Base-by-base conservation (phyloP, 2,113 vertebrate species). In the Ictalurus punctatus region DNA sequence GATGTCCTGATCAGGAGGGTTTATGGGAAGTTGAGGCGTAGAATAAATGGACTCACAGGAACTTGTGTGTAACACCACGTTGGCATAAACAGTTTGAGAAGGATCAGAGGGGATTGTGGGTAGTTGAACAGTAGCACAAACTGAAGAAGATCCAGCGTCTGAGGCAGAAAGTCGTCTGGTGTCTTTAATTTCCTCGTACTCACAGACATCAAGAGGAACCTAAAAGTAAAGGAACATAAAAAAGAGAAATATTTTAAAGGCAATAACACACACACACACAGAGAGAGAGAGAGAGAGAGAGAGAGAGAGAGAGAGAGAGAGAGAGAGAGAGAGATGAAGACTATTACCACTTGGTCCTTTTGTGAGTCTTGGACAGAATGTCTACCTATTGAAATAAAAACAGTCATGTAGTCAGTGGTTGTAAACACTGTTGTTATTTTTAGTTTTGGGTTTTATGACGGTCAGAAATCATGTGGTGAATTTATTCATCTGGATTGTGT, bases 101-200 rank as follows among this genome's bases (percentile, higher is more conserved):
- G 71, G 48, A 30, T 80, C 61, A 65, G 74, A 58, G 56, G 83
- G 56, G 48, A 61, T 19, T 71, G 30, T 67, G 73, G 76, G 6
- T 7, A 25, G 27, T 25, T 44, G 16, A 37, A 7, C 54, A 86
- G 52, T 86, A 27, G 85, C 76, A 19, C 34, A 88, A 48, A 86
- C 14, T 44, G 85, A 44, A 93, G 83, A 54, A 94, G 73, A 63
- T 91, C 92, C 91, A 95, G 69, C 54, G 89, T 93, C 85, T 93
- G 91, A 0, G 92, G 93, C 25, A 95, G 90, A 4, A 93, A 88
- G 85, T 93, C 91, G 27, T 23, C 7, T 44, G 37, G 2, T 74
- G 71, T 74, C 37, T 74, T 37, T 37, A 74, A 74, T 23, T 17
- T 74, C 71, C 37, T 40, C 71, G 23, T 23, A 74, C 4, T 74